Evolutionary conservation across 1,140 invertebrate genomes (phyloP).

Genomic region (Monomorium pharaonis): DNA sequence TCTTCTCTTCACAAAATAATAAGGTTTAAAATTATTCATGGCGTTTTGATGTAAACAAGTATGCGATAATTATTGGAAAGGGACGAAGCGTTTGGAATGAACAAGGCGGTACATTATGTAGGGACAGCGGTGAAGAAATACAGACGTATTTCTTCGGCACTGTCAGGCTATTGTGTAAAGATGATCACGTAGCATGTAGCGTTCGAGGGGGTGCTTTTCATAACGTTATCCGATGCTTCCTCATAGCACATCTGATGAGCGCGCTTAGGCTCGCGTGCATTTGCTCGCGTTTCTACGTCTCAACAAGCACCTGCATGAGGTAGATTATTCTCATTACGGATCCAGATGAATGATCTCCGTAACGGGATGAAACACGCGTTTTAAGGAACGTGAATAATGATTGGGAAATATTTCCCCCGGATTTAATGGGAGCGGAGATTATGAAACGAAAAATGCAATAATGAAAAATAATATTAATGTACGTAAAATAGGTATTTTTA

Average conservation of each 20-base stretch:
- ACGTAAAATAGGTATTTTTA: no score
- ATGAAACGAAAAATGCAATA: not conserved
- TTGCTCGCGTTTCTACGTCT: conserved; percentile 43
- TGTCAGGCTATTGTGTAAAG: not conserved
- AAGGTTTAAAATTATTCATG: no score
- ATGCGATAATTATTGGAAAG: not conserved
- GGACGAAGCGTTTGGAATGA: not conserved
- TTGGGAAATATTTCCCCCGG: not conserved
- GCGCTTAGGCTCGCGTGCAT: conserved; percentile 42
- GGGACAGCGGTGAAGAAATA: not conserved
- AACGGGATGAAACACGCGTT: conserved; percentile 5
- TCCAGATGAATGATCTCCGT: conserved; percentile 43
- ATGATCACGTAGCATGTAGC: not conserved
- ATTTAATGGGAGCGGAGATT: conserved; percentile 2
- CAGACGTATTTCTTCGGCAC: not conserved
- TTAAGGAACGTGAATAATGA: conserved; percentile 9
- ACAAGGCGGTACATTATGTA: not conserved
- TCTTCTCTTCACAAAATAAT: no score
- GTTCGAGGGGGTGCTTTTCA: conserved; percentile 14
- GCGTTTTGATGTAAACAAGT: not conserved
- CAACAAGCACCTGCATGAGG: conserved; percentile 6
- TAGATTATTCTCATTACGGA: conserved; percentile 41
- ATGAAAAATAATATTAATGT: not conserved
- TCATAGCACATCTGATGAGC: conserved; percentile 12
- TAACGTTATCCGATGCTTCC: conserved; percentile 16